Evolutionary conservation across 2,888 invertebrate species (phyloP), one percentile per base, ranked within the genome.

Genomic region (Sussaba pulchella): DNA sequence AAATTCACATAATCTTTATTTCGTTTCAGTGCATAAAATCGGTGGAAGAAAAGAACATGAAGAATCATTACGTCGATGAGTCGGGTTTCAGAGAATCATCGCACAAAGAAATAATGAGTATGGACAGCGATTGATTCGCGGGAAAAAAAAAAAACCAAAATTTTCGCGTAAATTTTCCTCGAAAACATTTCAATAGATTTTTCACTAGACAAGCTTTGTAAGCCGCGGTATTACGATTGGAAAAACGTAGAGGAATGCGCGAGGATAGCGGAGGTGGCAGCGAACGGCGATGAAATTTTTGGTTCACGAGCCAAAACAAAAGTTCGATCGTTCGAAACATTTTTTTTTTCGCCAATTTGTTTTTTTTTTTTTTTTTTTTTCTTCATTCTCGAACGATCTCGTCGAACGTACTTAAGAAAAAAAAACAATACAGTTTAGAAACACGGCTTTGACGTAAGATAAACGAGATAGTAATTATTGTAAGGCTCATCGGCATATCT

Each of bases 61-160:
- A 90, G 76, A 90, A 89, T 81, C 88, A 87, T 86, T 91, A 90
- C 80, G 91, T 91, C 21, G 92, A 92, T 73, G 92, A 92, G 59
- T 92, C 91, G 21, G 90, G 91, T 63, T 82, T 91, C 67, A 91
- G 88, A 69, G 91, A 91, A 79, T 76, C 82, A 41, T 82, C 86
- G 52, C 85, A 81, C 77, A 90, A 88, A 85, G 90, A 91, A 61
- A 87, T 88, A 41, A 83, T 86, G 69, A 87, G 87, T 61, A 87
- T 91, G 87, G 92, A 92, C 80, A 91, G 89, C 76, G 92, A 92
- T 86, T 92, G 88, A 87, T 84, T 43, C 5, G 8, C 26, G 24
- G 24, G 26, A 31, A 31, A 6, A 31, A 6, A 31, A 6, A 31
- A 31, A 31, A 31, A 31, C n/a, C n/a, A 31, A 31, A 31, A 24